Percentiles rank a stretch among this genome's conserved stretches.
These are phyloP conservation scores for Tursiops truncatus DNA, from an alignment of 2,113 vertebrate species.

Conservation along the genomic window DNA sequence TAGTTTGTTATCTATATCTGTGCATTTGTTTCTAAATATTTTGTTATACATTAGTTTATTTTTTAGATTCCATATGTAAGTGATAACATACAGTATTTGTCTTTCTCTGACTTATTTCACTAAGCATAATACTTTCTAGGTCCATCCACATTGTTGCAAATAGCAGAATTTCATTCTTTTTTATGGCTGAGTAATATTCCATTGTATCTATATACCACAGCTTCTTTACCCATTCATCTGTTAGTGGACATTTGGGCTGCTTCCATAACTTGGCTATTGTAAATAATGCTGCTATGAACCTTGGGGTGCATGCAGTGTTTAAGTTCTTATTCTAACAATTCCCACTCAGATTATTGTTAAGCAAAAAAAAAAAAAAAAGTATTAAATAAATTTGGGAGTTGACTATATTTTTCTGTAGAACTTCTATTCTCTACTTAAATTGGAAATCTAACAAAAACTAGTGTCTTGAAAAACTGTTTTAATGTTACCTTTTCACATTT, in stretches of 20 bases:
- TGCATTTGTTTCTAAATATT: neutral
- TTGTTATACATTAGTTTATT: neutral
- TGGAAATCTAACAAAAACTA: slow-evolving; percentile 34
- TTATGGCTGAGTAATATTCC: neutral
- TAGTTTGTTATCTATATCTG: neutral
- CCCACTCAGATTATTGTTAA: neutral
- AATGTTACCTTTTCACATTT: slow-evolving; percentile 30
- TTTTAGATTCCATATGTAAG: neutral
- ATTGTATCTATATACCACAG: neutral
- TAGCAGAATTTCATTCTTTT: neutral
- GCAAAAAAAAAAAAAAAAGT: neutral
- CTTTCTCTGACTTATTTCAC: neutral
- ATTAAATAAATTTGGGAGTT: slow-evolving; percentile 47
- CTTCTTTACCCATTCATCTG: neutral
- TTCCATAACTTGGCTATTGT: neutral
- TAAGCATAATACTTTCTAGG: neutral
- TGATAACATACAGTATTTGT: neutral
- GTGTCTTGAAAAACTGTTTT: neutral
- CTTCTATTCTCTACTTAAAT: slow-evolving; percentile 11
- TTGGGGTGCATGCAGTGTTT: neutral
- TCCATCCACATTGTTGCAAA: neutral
- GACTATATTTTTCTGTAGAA: slow-evolving; percentile 24
- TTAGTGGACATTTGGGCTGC: neutral
- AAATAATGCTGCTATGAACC: neutral
- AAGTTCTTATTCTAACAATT: slow-evolving; percentile 32